A percentile compares a stretch with the other conserved stretches of the same genome.
Evolutionary conservation across 2,888 invertebrate genomes (phyloP).

Genomic region (Drosophila quinaria): DNA sequence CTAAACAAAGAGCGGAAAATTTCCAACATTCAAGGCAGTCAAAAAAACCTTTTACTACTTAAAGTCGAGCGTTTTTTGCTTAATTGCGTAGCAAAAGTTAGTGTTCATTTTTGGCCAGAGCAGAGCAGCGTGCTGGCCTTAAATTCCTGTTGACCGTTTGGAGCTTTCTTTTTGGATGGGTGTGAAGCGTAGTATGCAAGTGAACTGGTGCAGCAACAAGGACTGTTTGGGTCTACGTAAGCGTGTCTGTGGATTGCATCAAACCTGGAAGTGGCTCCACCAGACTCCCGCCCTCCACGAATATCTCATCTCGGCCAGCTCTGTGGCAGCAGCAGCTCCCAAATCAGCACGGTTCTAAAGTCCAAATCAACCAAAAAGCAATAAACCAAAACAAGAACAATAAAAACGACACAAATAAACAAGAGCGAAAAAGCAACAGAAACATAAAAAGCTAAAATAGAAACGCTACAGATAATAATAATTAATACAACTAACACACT

Average conservation of each 20-base stretch:
- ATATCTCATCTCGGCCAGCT: conserved; percentile 92
- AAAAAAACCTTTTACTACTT: conserved; percentile 16
- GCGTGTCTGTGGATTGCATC: conserved; percentile 95
- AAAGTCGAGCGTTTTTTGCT: conserved; percentile 18
- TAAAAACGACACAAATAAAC: conserved; percentile 17
- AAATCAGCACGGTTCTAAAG: conserved; percentile 71
- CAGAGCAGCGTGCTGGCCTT: conserved; percentile 44
- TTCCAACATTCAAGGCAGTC: conserved; percentile 49
- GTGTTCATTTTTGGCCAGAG: conserved; percentile 44
- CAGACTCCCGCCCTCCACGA: conserved; percentile 95
- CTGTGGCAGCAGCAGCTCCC: conserved; percentile 87
- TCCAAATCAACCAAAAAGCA: conserved; percentile 68
- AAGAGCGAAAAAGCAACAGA: conserved; percentile 16
- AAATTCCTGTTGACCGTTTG: conserved; percentile 41
- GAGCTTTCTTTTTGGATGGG: conserved; percentile 80
- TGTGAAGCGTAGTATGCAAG: conserved; percentile 82
- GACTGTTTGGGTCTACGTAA: conserved; percentile 92
- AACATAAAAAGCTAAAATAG: conserved; percentile 44
- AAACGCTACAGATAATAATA: conserved; percentile 51
- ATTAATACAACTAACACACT: conserved; percentile 35
- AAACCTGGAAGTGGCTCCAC: conserved; percentile 98
- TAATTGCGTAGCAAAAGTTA: conserved; percentile 35
- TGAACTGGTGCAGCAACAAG: conserved; percentile 77
- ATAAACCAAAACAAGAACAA: conserved; percentile 54
- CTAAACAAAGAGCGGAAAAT: conserved; percentile 81